Conservation (phyloP, 2,888 invertebrate species). For the Alviniconcha strummeri region DNA sequence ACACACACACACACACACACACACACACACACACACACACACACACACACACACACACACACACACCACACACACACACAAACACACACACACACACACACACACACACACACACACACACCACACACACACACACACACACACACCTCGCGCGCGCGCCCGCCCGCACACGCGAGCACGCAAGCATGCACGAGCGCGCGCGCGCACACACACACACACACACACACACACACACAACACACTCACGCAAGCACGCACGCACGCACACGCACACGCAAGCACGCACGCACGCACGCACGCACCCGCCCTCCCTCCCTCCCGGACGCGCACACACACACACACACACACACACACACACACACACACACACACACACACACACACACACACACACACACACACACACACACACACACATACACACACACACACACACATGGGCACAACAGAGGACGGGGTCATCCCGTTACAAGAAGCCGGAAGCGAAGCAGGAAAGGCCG, state of each 20-base stretch:
- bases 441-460: neutral
- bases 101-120: neutral
- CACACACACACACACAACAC: neutral
- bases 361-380: neutral
- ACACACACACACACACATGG: conserved; percentile 2
- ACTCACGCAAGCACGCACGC: neutral
- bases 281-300: neutral
- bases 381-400: neutral
- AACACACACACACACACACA: too few species aligned
- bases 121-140: neutral
- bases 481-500: too few species aligned
- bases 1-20: too few species aligned
- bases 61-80: neutral
- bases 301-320: neutral
- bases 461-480: too few species aligned
- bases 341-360: neutral
- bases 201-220: neutral
- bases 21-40: neutral
- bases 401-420: neutral
- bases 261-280: neutral
- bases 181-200: too few species aligned
- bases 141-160: too few species aligned
- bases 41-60: neutral
- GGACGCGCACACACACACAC: neutral
- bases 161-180: too few species aligned